These are phyloP conservation scores for Pipistrellus nathusii DNA, from an alignment of 2,797 vertebrate genomes.

Conservation along the genomic window DNA sequence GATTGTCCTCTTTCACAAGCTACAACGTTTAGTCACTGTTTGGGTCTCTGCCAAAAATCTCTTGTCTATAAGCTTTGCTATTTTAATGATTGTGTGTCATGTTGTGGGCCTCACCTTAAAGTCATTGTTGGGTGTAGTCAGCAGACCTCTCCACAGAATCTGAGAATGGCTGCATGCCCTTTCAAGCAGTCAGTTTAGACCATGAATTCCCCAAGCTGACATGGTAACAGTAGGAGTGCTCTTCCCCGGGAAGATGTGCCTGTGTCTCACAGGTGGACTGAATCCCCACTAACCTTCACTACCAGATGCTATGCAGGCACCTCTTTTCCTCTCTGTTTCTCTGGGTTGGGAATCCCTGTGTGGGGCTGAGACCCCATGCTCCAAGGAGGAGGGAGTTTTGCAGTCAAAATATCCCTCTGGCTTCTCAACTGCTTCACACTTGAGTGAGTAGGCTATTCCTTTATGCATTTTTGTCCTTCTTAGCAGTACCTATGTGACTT, in stretches of 20 bases:
- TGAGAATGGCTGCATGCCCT: background rate
- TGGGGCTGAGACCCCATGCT: no score
- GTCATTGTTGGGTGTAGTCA: background rate
- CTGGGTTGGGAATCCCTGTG: background rate
- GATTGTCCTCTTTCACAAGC: background rate
- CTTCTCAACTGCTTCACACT: no score
- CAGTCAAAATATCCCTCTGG: no score
- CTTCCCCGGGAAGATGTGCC: no score
- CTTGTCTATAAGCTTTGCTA: no score
- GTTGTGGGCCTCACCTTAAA: background rate
- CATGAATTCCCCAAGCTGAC: background rate
- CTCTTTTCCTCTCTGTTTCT: background rate
- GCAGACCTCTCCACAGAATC: background rate
- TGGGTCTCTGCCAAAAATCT: background rate
- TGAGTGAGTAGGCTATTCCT: no score
- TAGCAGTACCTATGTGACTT: no score
- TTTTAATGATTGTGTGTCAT: no score
- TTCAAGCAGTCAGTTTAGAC: background rate
- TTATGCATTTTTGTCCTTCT: no score
- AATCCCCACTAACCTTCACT: background rate
- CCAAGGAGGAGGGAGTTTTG: no score
- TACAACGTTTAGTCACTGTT: background rate
- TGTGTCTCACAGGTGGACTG: background rate
- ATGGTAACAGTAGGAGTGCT: no score
- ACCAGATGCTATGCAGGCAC: background rate